A percentile compares a stretch with the other conserved stretches of the same genome.
Conservation (phyloP, 2,113 vertebrate genomes). For the Haliaeetus leucogaster region DNA sequence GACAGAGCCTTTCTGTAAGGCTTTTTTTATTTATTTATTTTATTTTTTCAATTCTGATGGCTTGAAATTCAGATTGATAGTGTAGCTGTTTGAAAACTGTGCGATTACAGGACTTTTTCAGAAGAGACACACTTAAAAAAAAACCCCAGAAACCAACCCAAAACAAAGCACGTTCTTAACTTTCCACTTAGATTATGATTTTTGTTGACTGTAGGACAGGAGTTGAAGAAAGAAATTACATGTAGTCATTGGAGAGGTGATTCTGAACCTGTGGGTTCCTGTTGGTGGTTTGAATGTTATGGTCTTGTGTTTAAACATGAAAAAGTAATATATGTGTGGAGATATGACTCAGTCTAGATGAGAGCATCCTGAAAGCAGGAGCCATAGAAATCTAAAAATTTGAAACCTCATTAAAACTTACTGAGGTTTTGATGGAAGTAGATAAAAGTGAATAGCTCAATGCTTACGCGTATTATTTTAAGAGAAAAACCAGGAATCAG, state of each 20-base stretch:
- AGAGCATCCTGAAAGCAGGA: slow-evolving; percentile 10
- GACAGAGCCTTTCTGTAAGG: neutral
- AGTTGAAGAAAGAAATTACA: neutral
- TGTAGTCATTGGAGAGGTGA: neutral
- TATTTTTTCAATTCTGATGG: neutral
- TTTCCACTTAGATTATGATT: neutral
- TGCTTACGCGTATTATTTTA: neutral
- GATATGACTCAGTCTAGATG: neutral
- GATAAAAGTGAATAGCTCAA: neutral
- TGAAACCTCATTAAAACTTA: slow-evolving; percentile 3
- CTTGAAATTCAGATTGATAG: neutral
- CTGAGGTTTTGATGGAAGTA: slow-evolving; percentile 17
- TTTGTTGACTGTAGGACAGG: neutral
- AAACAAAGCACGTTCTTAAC: neutral
- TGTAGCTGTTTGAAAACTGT: neutral
- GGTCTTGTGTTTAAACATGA: neutral
- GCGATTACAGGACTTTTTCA: neutral
- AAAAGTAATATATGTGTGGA: neutral
- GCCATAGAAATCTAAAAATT: neutral
- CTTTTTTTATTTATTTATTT: neutral
- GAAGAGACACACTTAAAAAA: neutral
- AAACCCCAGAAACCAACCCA: too few species aligned
- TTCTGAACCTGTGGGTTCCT: neutral
- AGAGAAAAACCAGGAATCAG: neutral
- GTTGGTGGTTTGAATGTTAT: neutral